phyloP scores from a whole-genome alignment of 2,113 vertebrate species.

The Epinephelus cyanopodus region DNA sequence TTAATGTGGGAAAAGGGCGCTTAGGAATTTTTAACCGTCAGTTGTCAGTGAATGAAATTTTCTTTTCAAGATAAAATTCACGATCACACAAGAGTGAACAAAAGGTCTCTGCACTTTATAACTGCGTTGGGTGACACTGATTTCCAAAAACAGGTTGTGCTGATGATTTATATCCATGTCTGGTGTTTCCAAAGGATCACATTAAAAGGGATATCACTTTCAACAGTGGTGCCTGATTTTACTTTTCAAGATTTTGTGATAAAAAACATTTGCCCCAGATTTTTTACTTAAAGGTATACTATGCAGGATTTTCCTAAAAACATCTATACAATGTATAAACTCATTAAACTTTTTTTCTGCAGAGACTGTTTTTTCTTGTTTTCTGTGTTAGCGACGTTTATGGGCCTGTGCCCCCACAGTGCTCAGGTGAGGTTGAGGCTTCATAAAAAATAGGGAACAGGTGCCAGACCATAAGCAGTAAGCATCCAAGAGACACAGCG shows the following conservation, averaged over 20 bases:
- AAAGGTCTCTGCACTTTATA: background rate
- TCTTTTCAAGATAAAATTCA: slow-evolving; percentile 18
- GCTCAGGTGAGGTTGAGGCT: too few species aligned
- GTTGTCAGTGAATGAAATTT: slow-evolving; percentile 11
- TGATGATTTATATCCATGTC: slow-evolving; percentile 5
- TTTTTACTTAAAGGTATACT: background rate
- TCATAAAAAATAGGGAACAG: too few species aligned
- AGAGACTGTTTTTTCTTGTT: too few species aligned
- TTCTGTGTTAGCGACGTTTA: too few species aligned
- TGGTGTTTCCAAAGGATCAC: background rate
- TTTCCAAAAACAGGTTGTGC: background rate
- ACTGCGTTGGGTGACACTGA: background rate
- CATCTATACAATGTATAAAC: too few species aligned
- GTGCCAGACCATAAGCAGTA: too few species aligned
- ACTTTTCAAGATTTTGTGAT: background rate
- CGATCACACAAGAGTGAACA: background rate
- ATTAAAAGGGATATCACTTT: background rate
- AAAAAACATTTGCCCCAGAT: background rate
- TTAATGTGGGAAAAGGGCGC: slow-evolving; percentile 8
- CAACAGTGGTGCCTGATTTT: background rate
- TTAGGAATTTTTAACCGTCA: background rate
- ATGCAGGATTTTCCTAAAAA: too few species aligned
- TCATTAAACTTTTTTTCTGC: too few species aligned
- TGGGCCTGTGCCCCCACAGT: too few species aligned
- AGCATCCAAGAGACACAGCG: too few species aligned